These are phyloP conservation scores for Nannoperca obscura DNA, from an alignment of 2,797 vertebrate genomes.

Conservation along the genomic window DNA sequence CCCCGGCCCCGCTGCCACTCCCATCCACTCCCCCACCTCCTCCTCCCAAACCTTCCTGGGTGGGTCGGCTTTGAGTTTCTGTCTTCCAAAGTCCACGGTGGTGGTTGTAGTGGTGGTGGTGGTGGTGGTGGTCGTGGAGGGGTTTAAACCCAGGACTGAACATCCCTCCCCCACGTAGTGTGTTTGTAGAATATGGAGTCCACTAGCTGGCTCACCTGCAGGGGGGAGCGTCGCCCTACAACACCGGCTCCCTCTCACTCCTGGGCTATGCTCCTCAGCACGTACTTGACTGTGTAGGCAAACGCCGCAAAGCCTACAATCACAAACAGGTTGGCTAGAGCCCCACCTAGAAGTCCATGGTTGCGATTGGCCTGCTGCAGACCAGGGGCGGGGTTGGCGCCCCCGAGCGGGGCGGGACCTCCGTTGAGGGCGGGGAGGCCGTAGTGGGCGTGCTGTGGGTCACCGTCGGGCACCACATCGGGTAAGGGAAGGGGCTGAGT, in stretches of 20 bases:
- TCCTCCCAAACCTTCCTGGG: conserved; percentile 57
- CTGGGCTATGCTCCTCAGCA: conserved; percentile 97
- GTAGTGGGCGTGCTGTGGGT: conserved; percentile 90
- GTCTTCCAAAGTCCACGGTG: conserved; percentile 71
- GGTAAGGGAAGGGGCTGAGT: conserved; percentile 93
- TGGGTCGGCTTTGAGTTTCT: conserved; percentile 64
- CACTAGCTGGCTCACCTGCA: conserved; percentile 50
- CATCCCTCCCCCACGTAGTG: conserved; percentile 55
- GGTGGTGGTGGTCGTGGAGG: conserved; percentile 61
- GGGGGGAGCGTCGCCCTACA: conserved; percentile 40
- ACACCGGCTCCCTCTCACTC: conserved; percentile 86
- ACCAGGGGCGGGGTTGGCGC: conserved; percentile 83
- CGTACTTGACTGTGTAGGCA: conserved; percentile 97
- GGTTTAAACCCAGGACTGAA: conserved; percentile 55
- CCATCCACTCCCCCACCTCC: conserved; percentile 54
- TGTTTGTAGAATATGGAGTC: conserved; percentile 72
- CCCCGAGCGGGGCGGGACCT: conserved; percentile 81
- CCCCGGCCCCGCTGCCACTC: conserved; percentile 52
- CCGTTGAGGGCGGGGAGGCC: conserved; percentile 89
- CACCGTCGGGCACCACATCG: conserved; percentile 94
- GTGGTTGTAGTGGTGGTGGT: conserved; percentile 57
- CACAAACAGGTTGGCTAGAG: conserved; percentile 96
- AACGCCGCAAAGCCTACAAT: conserved; percentile 97
- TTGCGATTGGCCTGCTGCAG: conserved; percentile 94
- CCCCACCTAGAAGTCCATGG: conserved; percentile 97